These are phyloP conservation scores for Lepidochrysops patricia DNA, from an alignment of 2,888 invertebrate species.

Conservation along the genomic window DNA sequence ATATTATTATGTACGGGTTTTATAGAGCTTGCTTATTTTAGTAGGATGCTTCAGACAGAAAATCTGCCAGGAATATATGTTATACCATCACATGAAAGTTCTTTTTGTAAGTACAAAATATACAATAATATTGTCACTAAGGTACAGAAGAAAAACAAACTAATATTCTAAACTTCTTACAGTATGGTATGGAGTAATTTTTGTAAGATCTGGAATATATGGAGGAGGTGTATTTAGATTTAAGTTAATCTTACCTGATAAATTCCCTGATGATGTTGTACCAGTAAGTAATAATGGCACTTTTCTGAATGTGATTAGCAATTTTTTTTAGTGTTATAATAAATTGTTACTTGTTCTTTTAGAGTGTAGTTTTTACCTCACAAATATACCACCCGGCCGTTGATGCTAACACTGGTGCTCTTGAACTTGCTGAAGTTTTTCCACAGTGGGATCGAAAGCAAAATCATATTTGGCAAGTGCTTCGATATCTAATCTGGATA, in stretches of 20 bases:
- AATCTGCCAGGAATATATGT: slow-evolving; percentile 92
- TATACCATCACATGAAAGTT: slow-evolving; percentile 90
- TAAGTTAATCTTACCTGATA: slow-evolving; percentile 87
- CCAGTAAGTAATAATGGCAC: slow-evolving; percentile 77
- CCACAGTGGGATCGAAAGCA: slow-evolving; percentile 88
- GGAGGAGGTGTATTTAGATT: slow-evolving; percentile 94
- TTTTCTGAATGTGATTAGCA: neutral
- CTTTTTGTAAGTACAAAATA: slow-evolving; percentile 79
- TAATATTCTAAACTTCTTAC: slow-evolving; percentile 35
- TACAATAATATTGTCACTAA: neutral
- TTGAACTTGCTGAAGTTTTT: slow-evolving; percentile 86
- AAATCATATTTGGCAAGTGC: slow-evolving; percentile 91
- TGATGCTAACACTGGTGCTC: slow-evolving; percentile 82
- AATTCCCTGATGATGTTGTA: slow-evolving; percentile 88
- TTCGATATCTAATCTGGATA: slow-evolving; percentile 87
- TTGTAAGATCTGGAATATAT: slow-evolving; percentile 90
- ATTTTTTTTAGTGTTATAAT: neutral
- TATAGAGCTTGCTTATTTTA: slow-evolving; percentile 51
- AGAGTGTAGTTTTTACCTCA: slow-evolving; percentile 89
- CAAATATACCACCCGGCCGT: slow-evolving; percentile 91
- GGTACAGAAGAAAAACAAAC: too few relatives aligned
- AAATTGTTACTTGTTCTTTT: slow-evolving; percentile 27
- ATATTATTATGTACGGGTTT: neutral
- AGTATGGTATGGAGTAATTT: slow-evolving; percentile 95
- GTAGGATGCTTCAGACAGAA: slow-evolving; percentile 89